Conservation (phyloP, 2,797 vertebrate genomes). For the Myotis daubentonii region DNA sequence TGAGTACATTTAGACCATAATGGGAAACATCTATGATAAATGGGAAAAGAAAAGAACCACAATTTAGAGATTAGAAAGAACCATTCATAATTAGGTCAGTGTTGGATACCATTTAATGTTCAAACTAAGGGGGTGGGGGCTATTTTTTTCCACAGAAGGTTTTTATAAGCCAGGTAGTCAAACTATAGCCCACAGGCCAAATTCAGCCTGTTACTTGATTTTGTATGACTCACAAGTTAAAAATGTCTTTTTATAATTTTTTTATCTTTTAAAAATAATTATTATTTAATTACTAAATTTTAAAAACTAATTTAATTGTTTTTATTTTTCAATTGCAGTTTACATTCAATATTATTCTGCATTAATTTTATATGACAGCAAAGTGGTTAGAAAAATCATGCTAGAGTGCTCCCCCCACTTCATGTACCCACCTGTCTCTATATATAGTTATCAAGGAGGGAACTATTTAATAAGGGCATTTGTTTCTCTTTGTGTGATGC, state of each 20-base stretch:
- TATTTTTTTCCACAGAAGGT: background rate
- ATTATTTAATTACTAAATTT: background rate
- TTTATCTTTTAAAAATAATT: background rate
- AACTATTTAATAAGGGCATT: background rate
- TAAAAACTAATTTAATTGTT: background rate
- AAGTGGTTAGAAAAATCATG: background rate
- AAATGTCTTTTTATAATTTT: background rate
- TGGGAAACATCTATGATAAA: slow-evolving; percentile 13
- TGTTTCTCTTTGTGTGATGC: background rate
- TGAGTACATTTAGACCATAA: background rate
- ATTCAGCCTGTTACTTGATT: background rate
- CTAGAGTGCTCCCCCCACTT: background rate
- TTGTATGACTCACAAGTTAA: background rate
- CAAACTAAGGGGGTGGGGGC: background rate
- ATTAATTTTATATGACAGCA: background rate
- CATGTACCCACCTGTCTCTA: background rate
- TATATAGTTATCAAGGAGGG: background rate
- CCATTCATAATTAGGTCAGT: background rate
- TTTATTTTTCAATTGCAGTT: background rate
- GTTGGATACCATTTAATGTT: background rate
- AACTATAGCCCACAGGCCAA: background rate
- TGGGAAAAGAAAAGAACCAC: background rate
- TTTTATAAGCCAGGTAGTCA: background rate
- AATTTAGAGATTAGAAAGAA: slow-evolving; percentile 46
- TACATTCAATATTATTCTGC: background rate